Evolutionary conservation across 2,113 vertebrate species (phyloP).

Genomic region (Mola mola): DNA sequence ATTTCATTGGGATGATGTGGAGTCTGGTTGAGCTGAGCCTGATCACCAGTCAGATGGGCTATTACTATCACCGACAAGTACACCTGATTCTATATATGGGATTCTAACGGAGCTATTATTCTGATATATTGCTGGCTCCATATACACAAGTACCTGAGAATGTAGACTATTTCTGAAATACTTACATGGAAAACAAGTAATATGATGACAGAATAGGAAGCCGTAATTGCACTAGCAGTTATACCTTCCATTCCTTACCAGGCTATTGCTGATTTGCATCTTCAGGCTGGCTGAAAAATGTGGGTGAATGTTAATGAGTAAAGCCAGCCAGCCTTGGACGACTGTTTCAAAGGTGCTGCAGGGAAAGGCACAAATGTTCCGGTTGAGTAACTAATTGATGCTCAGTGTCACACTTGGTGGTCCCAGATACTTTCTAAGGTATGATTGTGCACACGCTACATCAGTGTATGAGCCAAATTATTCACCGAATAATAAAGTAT

Average conservation of each 20-base stretch:
- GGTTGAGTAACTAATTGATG: constrained; percentile 8
- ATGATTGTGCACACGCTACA: constrained; percentile 1
- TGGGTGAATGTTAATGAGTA: constrained; percentile 24
- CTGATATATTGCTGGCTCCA: no score
- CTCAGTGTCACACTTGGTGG: neutral
- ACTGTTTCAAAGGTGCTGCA: constrained; percentile 12
- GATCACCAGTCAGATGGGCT: no score
- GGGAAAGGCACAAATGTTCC: constrained; percentile 23
- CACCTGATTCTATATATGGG: no score
- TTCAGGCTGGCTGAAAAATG: constrained; percentile 15
- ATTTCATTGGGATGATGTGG: no score
- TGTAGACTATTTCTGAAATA: no score
- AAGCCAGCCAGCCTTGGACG: constrained; percentile 26
- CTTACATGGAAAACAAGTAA: no score
- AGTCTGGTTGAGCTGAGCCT: no score
- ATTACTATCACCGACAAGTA: no score
- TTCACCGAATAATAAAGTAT: neutral
- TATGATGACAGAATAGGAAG: constrained; percentile 1
- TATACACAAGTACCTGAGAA: no score
- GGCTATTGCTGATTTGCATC: constrained; percentile 27
- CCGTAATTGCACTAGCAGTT: constrained; percentile 4
- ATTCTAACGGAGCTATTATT: no score
- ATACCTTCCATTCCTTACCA: neutral
- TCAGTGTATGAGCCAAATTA: neutral
- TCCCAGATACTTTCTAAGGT: constrained; percentile 8